phyloP scores from a whole-genome alignment of 1,140 invertebrate genomes.

The Glomeris maerens region DNA sequence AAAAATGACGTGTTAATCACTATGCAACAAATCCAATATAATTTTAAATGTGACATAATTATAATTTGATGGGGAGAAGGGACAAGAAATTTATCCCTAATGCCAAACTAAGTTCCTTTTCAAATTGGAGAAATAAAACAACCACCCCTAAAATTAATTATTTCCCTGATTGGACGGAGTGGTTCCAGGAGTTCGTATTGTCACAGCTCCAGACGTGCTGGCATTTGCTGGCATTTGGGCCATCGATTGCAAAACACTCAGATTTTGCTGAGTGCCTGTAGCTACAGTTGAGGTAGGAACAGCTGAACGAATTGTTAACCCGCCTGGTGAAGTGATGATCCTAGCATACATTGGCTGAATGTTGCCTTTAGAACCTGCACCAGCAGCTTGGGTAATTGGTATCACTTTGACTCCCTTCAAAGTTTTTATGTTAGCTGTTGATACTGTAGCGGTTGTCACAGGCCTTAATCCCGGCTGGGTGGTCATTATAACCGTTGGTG shows the following conservation, averaged over 20 bases:
- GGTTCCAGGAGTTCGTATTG: no score
- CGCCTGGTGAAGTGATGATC: constrained; percentile 27
- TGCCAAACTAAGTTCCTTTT: no score
- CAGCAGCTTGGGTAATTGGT: constrained; percentile 8
- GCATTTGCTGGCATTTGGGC: neutral
- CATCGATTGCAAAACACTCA: constrained; percentile 8
- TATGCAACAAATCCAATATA: no score
- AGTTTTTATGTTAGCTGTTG: constrained; percentile 9
- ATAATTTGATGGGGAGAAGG: no score
- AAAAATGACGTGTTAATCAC: no score
- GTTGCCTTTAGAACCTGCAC: constrained; percentile 23
- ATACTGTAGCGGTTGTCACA: constrained; percentile 1
- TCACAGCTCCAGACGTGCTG: no score
- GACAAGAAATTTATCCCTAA: no score
- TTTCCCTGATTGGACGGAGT: no score
- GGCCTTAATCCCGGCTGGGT: constrained; percentile 17
- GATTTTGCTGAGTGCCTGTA: constrained; percentile 1
- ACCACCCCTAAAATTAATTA: no score
- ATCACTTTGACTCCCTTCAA: constrained; percentile 12
- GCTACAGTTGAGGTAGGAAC: neutral
- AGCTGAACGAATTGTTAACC: constrained; percentile 16
- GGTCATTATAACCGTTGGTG: constrained; percentile 18
- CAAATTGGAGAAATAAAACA: no score
- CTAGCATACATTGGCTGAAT: constrained; percentile 27
- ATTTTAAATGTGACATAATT: no score